Conservation (phyloP, 2,888 invertebrate genomes). For the Acrobasis consociella region DNA sequence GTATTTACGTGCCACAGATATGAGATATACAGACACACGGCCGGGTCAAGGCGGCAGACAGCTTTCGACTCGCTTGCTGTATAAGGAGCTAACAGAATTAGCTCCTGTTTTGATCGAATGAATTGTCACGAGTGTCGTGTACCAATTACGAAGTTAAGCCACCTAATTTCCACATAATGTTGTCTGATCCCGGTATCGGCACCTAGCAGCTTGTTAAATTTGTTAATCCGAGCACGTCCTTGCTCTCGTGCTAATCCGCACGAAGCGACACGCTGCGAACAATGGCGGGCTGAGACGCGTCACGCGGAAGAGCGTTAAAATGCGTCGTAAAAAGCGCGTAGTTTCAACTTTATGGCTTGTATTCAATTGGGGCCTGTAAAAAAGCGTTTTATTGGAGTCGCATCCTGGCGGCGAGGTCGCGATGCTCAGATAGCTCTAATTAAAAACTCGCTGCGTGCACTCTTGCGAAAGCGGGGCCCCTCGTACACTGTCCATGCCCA, state of each 20-base stretch:
- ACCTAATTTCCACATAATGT: constrained; percentile 67
- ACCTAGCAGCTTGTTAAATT: constrained; percentile 48
- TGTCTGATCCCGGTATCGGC: constrained; percentile 54
- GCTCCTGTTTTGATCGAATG: constrained; percentile 60
- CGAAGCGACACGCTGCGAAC: constrained; percentile 53
- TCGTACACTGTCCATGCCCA: constrained; percentile 45
- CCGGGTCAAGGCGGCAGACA: constrained; percentile 77
- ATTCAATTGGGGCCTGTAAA: constrained; percentile 80
- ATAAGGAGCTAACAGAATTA: constrained; percentile 67
- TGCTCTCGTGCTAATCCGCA: constrained; percentile 54
- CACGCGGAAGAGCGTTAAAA: constrained; percentile 75
- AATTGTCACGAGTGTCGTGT: constrained; percentile 52
- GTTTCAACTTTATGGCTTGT: constrained; percentile 76
- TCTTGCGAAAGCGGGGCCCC: constrained; percentile 66
- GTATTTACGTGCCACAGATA: constrained; percentile 79
- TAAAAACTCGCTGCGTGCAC: constrained; percentile 69
- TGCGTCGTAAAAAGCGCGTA: constrained; percentile 76
- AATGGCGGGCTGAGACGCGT: constrained; percentile 56
- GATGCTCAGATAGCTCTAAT: constrained; percentile 74
- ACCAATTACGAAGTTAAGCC: constrained; percentile 53
- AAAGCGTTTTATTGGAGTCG: constrained; percentile 77
- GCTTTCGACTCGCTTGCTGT: constrained; percentile 72
- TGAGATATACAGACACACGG: constrained; percentile 69
- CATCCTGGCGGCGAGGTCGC: constrained; percentile 78
- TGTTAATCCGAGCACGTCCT: constrained; percentile 69